These are phyloP conservation scores for Tenthredo mesomela DNA, from an alignment of 2,888 invertebrate genomes.

Conservation along the genomic window DNA sequence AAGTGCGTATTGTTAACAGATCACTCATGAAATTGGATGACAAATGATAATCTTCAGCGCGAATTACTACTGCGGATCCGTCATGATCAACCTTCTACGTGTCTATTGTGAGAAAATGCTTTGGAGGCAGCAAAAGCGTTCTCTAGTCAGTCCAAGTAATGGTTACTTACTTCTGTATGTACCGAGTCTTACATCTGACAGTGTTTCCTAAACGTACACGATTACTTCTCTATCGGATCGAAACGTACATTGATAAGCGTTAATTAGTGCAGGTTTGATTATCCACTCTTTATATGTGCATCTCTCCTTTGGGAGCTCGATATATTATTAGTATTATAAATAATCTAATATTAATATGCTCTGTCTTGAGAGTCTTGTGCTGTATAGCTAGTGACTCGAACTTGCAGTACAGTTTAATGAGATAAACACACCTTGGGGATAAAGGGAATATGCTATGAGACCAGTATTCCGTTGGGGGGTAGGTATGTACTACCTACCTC, in stretches of 20 bases:
- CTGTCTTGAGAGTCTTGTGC: neutral
- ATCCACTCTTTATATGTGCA: neutral
- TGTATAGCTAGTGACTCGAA: neutral
- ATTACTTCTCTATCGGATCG: neutral
- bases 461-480: neutral
- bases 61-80: neutral
- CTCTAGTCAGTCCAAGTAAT: neutral
- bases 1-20: neutral
- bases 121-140: neutral
- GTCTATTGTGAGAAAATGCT: neutral
- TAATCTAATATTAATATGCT: neutral
- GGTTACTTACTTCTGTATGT: neutral
- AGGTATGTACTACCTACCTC: neutral
- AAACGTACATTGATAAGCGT: neutral
- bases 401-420: constrained; percentile 7
- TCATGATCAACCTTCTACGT: neutral
- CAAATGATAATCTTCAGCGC: neutral
- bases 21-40: neutral
- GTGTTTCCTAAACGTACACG: neutral
- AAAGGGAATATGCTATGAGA: constrained; percentile 29
- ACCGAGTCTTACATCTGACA: neutral
- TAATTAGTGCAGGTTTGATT: neutral
- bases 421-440: neutral
- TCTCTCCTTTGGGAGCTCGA: neutral
- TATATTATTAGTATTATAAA: neutral